Evolutionary conservation across 2,113 vertebrate genomes (phyloP).

Genomic region (Manacus vitellinus): DNA sequence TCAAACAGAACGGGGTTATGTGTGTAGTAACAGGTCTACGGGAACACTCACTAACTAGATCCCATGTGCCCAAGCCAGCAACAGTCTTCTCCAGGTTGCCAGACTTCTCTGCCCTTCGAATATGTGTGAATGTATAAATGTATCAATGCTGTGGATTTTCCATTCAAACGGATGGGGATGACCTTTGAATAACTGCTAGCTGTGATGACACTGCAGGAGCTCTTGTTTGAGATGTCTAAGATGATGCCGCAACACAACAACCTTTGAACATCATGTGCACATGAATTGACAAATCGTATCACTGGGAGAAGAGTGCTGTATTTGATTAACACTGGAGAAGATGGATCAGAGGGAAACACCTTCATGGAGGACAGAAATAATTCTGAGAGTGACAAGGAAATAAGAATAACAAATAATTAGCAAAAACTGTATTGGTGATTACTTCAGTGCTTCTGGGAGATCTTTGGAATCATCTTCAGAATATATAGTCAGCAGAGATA

Average conservation of each 20-base stretch:
- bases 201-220: background rate
- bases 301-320: background rate
- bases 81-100: background rate
- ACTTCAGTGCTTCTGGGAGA: background rate
- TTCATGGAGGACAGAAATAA: background rate
- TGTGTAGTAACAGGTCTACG: background rate
- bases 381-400: background rate
- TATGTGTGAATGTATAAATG: background rate
- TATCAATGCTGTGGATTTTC: background rate
- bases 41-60: background rate
- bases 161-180: background rate
- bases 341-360: background rate
- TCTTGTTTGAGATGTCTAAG: background rate
- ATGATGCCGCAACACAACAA: background rate
- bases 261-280: background rate
- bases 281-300: background rate
- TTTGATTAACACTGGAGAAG: background rate
- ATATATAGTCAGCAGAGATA: background rate
- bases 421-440: accelerated
- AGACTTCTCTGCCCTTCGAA: background rate
- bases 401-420: background rate
- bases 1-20: constrained; percentile 29
- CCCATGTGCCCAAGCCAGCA: background rate
- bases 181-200: background rate
- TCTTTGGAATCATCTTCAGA: background rate